A percentile compares a stretch with the other conserved stretches of the same genome.
Evolutionary conservation across 2,888 invertebrate species (phyloP).

Genomic region (Onchidella celtica): DNA sequence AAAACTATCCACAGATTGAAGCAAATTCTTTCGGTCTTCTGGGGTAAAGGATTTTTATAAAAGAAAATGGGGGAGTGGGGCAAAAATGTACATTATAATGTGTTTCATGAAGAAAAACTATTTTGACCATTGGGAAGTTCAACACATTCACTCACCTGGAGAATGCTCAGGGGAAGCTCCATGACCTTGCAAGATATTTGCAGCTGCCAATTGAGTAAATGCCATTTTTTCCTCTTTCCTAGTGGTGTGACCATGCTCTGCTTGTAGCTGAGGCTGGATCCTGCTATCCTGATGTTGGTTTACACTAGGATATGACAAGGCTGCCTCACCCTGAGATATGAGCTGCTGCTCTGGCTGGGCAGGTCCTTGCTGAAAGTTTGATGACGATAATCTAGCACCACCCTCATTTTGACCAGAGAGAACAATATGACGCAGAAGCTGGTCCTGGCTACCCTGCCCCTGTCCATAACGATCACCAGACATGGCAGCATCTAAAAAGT

Average conservation of each 20-base stretch:
- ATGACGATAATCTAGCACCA: neutral
- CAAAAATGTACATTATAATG: too few relatives aligned
- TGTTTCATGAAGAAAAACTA: too few relatives aligned
- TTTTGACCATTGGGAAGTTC: too few relatives aligned
- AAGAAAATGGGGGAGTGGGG: too few relatives aligned
- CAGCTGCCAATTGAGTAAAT: conserved; percentile 16
- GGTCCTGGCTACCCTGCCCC: conserved; percentile 17
- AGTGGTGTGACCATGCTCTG: neutral
- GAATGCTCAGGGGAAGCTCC: conserved; percentile 2
- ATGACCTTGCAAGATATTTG: conserved; percentile 18
- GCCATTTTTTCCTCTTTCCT: neutral
- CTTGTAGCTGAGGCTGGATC: neutral
- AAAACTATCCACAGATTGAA: too few relatives aligned
- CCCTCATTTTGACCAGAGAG: conserved; percentile 10
- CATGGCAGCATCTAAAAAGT: conserved; percentile 35
- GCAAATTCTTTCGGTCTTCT: too few relatives aligned
- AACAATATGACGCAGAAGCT: conserved; percentile 8
- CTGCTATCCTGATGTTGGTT: conserved; percentile 11
- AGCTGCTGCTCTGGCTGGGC: conserved; percentile 18
- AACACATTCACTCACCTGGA: conserved; percentile 23
- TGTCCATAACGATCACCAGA: conserved; percentile 32
- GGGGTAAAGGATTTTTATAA: too few relatives aligned
- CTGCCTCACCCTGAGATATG: neutral
- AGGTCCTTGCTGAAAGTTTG: neutral
- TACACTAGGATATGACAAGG: conserved; percentile 12